These are phyloP conservation scores for Oxygymnocypris stewartii DNA, from an alignment of 2,113 vertebrate species.

Conservation along the genomic window DNA sequence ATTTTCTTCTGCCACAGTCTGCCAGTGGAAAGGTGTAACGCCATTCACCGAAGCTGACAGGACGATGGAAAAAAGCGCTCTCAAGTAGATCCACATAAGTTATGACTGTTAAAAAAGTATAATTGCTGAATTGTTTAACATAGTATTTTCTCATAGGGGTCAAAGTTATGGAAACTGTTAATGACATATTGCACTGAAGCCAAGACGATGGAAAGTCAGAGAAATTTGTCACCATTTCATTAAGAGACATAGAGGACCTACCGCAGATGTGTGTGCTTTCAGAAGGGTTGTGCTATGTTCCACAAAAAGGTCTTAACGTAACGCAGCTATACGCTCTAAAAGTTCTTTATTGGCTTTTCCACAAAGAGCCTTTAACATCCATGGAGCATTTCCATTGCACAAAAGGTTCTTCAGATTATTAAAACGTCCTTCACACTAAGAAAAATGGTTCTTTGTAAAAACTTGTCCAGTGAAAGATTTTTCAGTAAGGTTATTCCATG, in stretches of 20 bases:
- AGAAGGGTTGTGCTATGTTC: background rate
- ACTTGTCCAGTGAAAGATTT: background rate
- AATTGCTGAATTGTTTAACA: conserved; percentile 74
- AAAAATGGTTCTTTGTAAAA: background rate
- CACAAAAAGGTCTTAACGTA: background rate
- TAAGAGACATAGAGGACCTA: conserved; percentile 69
- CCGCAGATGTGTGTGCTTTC: conserved; percentile 66
- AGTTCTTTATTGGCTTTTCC: background rate
- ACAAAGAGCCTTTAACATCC: background rate
- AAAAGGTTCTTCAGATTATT: background rate
- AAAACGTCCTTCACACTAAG: background rate
- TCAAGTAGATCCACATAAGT: conserved; percentile 80
- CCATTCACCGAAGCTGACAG: conserved; percentile 57
- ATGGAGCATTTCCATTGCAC: background rate
- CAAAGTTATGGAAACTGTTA: conserved; percentile 84
- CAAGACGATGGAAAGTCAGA: conserved; percentile 70
- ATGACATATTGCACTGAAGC: conserved; percentile 81
- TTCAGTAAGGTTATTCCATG: too few species aligned
- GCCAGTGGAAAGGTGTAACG: conserved; percentile 76
- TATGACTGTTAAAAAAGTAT: conserved; percentile 73
- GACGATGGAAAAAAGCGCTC: conserved; percentile 76
- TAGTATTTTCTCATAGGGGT: conserved; percentile 64
- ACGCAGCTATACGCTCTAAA: background rate
- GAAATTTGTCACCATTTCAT: conserved; percentile 85
- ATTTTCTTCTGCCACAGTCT: conserved; percentile 29